Base-by-base conservation (phyloP, 1,140 invertebrate species). In the Andrena cerasifolii region DNA sequence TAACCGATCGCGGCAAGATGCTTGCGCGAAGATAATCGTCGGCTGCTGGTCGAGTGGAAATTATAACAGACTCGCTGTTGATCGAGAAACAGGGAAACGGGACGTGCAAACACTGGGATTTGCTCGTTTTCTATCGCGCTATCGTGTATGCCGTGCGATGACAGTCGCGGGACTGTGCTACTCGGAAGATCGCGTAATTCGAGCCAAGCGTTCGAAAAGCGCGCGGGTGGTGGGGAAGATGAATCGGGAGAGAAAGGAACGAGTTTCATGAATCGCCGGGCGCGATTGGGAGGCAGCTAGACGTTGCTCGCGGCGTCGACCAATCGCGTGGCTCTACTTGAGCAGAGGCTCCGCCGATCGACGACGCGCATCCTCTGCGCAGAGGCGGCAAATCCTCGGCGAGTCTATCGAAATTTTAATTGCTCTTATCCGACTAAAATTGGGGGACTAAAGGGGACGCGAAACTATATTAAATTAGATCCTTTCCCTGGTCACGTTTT, bases 111-210 rank as follows among this genome's bases (percentile, higher is more conserved):
- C 43, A 77, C 66, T 24, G 5, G 36, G 56, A 54, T 12, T 16
- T 67, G 61, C 67, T 45, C 21, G 53, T 75, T 36, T 3, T 40
- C 12, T 65, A 61, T 31, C 67, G 40, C 63, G 68, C 49, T 82
- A 71, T 80, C 71, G 45, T 80, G 77, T 74, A 67, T 54, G 58
- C 83, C 33, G 53, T 70, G 45, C 74, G 70, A 80, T 80, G 82
- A 84, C 79, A 77, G 65, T 85, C 79, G 79, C 74, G 79, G 65
- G 79, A 85, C 83, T 85, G 83, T 85, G 68, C 63, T 62, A 67
- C 71, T 40, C 36, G 33, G 53, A 49, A 33, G 71, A 63, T 59
- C 78, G n/a, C 72, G 70, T 51, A 28, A 78, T 68, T 77, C n/a
- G 49, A 65, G 47, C 66, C 59, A 49, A 73, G 78, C 61, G 78